Base-by-base conservation (phyloP, 37 sponge, comb jelly and placozoan species). In the Ianthella basta region DNA sequence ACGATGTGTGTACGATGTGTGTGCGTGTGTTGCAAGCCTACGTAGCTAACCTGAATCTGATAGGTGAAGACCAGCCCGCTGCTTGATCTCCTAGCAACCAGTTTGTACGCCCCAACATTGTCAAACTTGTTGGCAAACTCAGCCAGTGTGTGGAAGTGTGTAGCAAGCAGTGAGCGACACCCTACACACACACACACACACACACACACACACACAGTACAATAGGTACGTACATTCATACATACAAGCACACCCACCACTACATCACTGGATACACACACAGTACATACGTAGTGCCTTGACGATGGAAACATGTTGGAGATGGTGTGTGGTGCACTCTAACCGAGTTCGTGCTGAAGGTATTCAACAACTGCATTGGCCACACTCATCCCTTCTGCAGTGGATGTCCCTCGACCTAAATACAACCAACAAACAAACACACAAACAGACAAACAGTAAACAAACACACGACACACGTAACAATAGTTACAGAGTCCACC, bases 361-460 rank as follows among this genome's bases (percentile, higher is more conserved):
- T 90, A 80, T 55, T 95, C 91, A 25, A 95, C 8, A 14, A 93
- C 89, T 29, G 96, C 84, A 34, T 82, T 65, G 21, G 96, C 96
- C 20, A 95, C 83, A 38, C 91, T 75, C 30, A 93, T 54, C 1
- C 96, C 96, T 55, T 95, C 96, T 29, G 25, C 37, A 1, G 94
- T 74, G 15, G 94, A 84, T 21, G 96, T 95, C 0, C 96, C 96
- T 18, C 96, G 60, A 23, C 96, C 96, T 95, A 59, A 4, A 66
- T n/a, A n/a, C n/a, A n/a, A n/a, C n/a, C 36, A 30, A 37, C 13
- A 21, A 60, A 53, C 50, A 44, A 44, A 64, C 37, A 78, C n/a
- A 40, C 55, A 78, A 32, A 78, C 55, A 78, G 14, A 78, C 79
- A 81, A 44, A 59, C 82, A 59, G 50, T 8, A 44, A 32, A 5